Base-by-base conservation (phyloP, 1,140 invertebrate genomes). In the Ceratoteleas bidentatus region DNA sequence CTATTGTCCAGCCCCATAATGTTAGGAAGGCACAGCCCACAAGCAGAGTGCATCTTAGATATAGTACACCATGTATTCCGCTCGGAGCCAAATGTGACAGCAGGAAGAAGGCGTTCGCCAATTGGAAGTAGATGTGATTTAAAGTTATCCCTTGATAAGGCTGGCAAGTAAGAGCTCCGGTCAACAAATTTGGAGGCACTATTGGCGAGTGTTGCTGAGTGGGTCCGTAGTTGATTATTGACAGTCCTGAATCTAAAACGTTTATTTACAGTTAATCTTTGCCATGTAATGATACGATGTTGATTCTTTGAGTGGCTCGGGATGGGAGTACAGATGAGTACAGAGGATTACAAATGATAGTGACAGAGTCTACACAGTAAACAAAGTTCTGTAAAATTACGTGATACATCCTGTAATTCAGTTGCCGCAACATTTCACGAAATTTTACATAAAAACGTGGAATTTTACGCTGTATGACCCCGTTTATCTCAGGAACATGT, bases 41-140 rank as follows among this genome's bases (percentile, higher is more conserved):
- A 50, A 96, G 92, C 64, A 97, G 92, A 16, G 94, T 94, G 83
- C 94, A 94, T 58, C 96, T 93, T 84, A 97, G 90, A 92, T 96
- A 96, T 3, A 97, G 90, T 54, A 96, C 93, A 0, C 96, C 96
- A 82, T 95, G 94, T n/a, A 94, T 93, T 2, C 95, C 94, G 85
- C 95, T 95, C 1, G 96, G 95, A 36, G 96, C 95, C 53, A 97
- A 91, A 85, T 97, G 95, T 49, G 96, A 96, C 24, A 97, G 87
- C 73, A 97, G 93, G 81, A 97, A 94, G 87, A 96, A 96, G 57
- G 94, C 93, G 91, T 97, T 97, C 65, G 96, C 96, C 84, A 97
- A 91, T 92, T 98, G 96, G 90, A 96, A 96, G 90, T 95, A 96
- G 58, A 95, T 91, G 89, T 96, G 95, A 88, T 96, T 95, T 81